Evolutionary conservation across 2,888 invertebrate species (phyloP), one percentile per base, ranked within the genome.

Genomic region (Apamea crenata): DNA sequence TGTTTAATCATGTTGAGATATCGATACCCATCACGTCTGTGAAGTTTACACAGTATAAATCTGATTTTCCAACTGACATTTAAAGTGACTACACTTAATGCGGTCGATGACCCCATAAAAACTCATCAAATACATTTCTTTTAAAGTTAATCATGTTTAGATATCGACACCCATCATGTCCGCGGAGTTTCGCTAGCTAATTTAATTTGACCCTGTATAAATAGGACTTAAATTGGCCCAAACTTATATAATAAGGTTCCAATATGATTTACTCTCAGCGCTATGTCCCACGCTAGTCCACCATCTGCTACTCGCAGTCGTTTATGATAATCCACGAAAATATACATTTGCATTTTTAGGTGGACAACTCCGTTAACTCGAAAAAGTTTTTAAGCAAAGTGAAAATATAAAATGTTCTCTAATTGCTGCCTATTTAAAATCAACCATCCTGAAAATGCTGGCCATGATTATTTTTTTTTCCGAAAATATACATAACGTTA

Each of bases 291-390:
- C 16, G 21, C 29, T 68, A 61, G n/a, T 53, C 29, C 29, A 29
- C 65, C 84, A 74, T 74, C 84, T 77, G 65, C 63, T 63, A 18
- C 68, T 70, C 81, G 50, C 61, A 67, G 59, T 69, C 68, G 63
- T 29, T 81, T 81, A 84, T 74, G 74, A 74, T 84, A 84, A 84
- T 78, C 68, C 63, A 36, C n/a, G 44, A 74, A 71, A 84, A 81
- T 70, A 75, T 84, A 75, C 32, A 84, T 78, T 84, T 84, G 74
- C 68, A 73, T 73, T 78, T 83, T 84, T 81, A 21, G 53, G 59
- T 68, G 65, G 68, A 74, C 65, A 74, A 81, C 65, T 80, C 70
- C 18, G 71, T 66, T 66, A 67, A 65, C 50, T 80, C 29, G 16
- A 14, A 65, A 81, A 84, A 84, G 53, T 77, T 81, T 74, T 72